Percentiles rank a stretch among this genome's conserved stretches.
Evolutionary conservation across 2,113 vertebrate species (phyloP).

Genomic region (Crotalus horridus): DNA sequence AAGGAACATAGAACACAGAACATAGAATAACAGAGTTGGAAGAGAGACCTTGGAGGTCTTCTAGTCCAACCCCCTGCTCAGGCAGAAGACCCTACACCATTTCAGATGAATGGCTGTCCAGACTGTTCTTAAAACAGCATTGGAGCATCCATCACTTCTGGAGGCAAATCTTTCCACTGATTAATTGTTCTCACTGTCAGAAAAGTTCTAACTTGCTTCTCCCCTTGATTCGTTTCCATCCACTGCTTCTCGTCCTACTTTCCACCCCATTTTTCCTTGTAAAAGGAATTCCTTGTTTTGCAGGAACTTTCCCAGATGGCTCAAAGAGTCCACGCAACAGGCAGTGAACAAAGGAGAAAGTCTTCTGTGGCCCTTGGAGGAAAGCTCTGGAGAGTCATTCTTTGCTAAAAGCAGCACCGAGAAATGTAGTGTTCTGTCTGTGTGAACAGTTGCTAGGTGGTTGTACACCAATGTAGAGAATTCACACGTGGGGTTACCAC

Average conservation of each 20-base stretch:
- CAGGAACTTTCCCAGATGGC: neutral
- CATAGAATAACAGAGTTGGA: too few relatives aligned
- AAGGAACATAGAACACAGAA: too few relatives aligned
- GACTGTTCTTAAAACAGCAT: too few relatives aligned
- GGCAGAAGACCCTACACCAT: too few relatives aligned
- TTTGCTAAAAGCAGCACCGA: neutral
- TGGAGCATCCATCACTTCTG: neutral
- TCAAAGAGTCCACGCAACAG: neutral
- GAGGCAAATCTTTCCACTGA: neutral
- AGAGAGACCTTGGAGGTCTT: too few relatives aligned
- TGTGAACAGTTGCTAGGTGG: neutral
- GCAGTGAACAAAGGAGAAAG: neutral
- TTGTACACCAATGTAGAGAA: neutral
- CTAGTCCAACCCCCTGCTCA: too few relatives aligned
- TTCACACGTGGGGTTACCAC: neutral
- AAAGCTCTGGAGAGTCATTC: neutral
- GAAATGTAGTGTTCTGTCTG: neutral
- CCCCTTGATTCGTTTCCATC: neutral
- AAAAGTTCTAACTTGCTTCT: neutral
- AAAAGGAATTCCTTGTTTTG: neutral
- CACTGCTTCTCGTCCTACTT: neutral
- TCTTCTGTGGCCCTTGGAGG: neutral
- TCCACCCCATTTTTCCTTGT: too few relatives aligned
- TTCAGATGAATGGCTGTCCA: too few relatives aligned
- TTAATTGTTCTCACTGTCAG: neutral